Percentiles rank a stretch among this genome's conserved stretches.
These are phyloP conservation scores for Diploscapter pachys DNA, from an alignment of 1,140 invertebrate genomes.

Conservation along the genomic window DNA sequence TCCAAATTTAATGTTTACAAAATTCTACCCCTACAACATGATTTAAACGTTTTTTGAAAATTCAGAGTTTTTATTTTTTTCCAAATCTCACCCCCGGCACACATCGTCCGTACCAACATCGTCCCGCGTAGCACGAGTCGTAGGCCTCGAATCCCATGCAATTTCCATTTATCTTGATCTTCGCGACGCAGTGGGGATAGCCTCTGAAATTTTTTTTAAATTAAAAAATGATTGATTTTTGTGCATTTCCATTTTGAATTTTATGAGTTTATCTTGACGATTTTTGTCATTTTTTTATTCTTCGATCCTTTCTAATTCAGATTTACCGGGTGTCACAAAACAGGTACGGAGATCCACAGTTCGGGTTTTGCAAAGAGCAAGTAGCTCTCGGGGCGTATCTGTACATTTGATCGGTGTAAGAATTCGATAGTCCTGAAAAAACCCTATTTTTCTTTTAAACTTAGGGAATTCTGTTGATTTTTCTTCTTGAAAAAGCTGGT, in stretches of 20 bases:
- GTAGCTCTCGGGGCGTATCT: constrained; percentile 51
- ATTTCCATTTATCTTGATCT: constrained; percentile 52
- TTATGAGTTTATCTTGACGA: neutral
- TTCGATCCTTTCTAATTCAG: neutral
- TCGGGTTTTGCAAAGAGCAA: constrained; percentile 46
- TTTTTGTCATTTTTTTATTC: too few species aligned
- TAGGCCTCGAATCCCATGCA: constrained; percentile 52
- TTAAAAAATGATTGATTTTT: too few species aligned
- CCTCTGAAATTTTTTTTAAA: too few species aligned
- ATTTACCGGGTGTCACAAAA: constrained; percentile 49
- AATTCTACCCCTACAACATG: too few species aligned
- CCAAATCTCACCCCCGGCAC: constrained; percentile 44
- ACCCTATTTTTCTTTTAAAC: neutral
- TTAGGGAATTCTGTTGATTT: too few species aligned
- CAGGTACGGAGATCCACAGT: constrained; percentile 55
- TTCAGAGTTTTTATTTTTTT: neutral
- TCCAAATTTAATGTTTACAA: too few species aligned
- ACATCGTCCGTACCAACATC: constrained; percentile 51
- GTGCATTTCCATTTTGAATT: too few species aligned
- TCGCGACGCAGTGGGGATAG: constrained; percentile 58
- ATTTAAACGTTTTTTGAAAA: neutral
- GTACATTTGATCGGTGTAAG: constrained; percentile 57
- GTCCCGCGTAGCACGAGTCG: constrained; percentile 51
- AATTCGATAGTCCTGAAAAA: constrained; percentile 45
- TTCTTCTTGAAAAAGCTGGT: too few species aligned